Conservation (phyloP, 2,888 invertebrate genomes). For the Hirtodrosophila duncani region DNA sequence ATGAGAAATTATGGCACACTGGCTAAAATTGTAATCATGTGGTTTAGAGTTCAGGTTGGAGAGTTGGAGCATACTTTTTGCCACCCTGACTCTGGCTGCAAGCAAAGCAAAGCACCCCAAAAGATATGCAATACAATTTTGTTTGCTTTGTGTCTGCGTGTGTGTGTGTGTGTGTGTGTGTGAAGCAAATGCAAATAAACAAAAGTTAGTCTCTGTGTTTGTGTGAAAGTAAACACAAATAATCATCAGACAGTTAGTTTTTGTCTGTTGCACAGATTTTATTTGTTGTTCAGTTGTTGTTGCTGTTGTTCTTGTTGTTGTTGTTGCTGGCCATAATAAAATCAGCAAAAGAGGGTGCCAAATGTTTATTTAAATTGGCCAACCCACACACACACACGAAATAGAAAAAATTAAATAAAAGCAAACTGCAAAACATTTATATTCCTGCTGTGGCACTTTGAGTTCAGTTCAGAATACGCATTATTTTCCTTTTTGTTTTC, state of each 20-base stretch:
- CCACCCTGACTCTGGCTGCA: too few relatives aligned
- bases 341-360: slow-evolving; percentile 64
- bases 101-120: too few relatives aligned
- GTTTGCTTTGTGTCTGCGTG: slow-evolving; percentile 16
- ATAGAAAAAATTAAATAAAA: slow-evolving; percentile 55
- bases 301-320: slow-evolving; percentile 9
- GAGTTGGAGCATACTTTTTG: too few relatives aligned
- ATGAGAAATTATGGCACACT: slow-evolving; percentile 75
- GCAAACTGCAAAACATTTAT: slow-evolving; percentile 32
- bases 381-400: slow-evolving; percentile 43
- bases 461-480: too few relatives aligned
- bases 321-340: slow-evolving; percentile 61
- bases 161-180: slow-evolving; percentile 7
- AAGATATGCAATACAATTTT: too few relatives aligned
- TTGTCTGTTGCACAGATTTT: slow-evolving; percentile 49
- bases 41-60: too few relatives aligned
- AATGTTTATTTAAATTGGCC: slow-evolving; percentile 71
- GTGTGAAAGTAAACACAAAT: slow-evolving; percentile 58
- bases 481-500: background rate
- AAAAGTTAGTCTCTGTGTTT: slow-evolving; percentile 11
- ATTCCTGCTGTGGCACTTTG: slow-evolving; percentile 1
- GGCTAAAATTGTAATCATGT: slow-evolving; percentile 45
- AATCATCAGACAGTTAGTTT: slow-evolving; percentile 64
- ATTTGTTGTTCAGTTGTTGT: slow-evolving; percentile 14
- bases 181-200: background rate